phyloP scores from a whole-genome alignment of 2,113 vertebrate genomes.

The Neomonachus schauinslandi region DNA sequence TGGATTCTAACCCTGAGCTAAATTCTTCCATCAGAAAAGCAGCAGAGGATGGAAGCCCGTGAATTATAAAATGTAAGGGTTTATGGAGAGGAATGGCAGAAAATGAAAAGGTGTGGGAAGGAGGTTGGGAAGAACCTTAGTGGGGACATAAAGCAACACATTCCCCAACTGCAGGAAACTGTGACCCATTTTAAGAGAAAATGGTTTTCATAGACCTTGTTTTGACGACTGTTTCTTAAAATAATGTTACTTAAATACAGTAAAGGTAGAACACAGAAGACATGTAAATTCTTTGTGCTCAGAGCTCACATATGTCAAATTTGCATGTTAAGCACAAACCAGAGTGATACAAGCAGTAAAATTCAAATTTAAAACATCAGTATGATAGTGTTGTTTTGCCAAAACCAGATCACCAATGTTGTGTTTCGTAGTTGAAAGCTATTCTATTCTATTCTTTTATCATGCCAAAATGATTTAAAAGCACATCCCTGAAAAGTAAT shows the following conservation, averaged over 20 bases:
- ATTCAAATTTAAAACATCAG: neutral
- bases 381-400: neutral
- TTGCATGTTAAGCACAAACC: constrained; percentile 26
- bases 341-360: neutral
- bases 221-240: neutral
- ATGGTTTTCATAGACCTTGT: neutral
- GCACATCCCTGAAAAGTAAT: neutral
- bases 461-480: constrained; percentile 33
- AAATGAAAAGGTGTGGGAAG: too few relatives aligned
- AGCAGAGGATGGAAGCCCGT: neutral
- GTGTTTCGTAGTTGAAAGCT: neutral
- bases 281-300: neutral
- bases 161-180: neutral
- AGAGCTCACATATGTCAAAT: neutral
- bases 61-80: neutral
- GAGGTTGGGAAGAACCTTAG: neutral
- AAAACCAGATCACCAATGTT: neutral
- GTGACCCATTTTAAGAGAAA: neutral
- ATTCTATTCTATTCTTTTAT: neutral
- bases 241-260: neutral
- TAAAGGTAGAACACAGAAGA: neutral
- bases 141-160: neutral
- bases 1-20: neutral
- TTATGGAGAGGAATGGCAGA: neutral
- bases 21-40: neutral